phyloP scores from a whole-genome alignment of 37 sponge, comb jelly and placozoan species.

The Aphrocallistes beatrix region DNA sequence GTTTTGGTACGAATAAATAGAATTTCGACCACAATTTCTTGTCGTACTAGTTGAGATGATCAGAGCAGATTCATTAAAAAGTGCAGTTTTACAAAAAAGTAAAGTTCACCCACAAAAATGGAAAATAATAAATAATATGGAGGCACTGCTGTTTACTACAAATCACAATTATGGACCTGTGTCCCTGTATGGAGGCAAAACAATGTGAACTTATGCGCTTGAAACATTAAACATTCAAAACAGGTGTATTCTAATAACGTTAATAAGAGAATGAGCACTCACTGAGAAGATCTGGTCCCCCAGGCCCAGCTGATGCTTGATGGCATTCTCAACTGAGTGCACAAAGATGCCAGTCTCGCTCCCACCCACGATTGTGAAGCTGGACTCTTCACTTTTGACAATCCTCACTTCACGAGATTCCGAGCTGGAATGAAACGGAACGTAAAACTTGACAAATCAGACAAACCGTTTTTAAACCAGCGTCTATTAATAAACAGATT shows the following conservation, averaged over 20 bases:
- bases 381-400: not conserved
- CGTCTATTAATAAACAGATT: not conserved
- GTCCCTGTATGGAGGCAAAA: too few relatives aligned
- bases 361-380: not conserved
- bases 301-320: not conserved
- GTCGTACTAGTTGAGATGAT: too few relatives aligned
- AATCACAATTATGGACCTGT: too few relatives aligned
- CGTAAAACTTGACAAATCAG: not conserved
- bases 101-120: too few relatives aligned
- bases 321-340: not conserved
- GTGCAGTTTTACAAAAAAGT: not conserved
- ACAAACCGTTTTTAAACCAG: not conserved
- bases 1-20: too few relatives aligned
- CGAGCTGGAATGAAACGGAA: not conserved
- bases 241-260: too few relatives aligned
- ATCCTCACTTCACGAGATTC: not conserved
- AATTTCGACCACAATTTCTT: too few relatives aligned
- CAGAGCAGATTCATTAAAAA: too few relatives aligned
- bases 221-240: too few relatives aligned
- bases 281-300: not conserved
- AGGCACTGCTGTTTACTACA: too few relatives aligned
- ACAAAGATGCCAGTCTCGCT: not conserved
- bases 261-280: not conserved
- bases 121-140: too few relatives aligned
- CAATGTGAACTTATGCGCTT: too few relatives aligned